Evolutionary conservation across 2,888 invertebrate species (phyloP).

Genomic region (Oligia fasciuncula): DNA sequence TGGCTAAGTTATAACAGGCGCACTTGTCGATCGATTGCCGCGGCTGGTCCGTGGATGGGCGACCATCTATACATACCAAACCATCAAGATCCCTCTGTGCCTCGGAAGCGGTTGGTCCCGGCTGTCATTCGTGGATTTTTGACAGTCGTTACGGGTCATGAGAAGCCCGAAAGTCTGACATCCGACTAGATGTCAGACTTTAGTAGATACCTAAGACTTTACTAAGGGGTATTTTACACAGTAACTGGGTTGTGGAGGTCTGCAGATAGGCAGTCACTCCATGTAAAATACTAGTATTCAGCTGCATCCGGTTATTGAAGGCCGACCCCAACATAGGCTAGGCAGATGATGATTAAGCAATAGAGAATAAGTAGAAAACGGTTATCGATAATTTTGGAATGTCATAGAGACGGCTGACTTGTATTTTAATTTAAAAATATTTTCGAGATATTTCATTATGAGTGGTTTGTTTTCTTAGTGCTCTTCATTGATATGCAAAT

Average conservation of each 20-base stretch:
- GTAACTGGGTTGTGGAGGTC: neutral
- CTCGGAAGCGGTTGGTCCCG: no score
- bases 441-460: neutral
- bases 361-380: neutral
- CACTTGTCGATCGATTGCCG: no score
- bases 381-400: neutral
- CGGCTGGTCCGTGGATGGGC: no score
- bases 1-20: no score
- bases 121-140: neutral
- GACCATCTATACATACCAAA: no score
- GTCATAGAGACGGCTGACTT: neutral
- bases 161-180: no score
- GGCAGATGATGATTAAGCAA: neutral
- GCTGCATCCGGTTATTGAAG: neutral
- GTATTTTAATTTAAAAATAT: neutral
- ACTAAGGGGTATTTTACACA: no score
- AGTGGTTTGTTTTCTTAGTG: slow-evolving; percentile 18
- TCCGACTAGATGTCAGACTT: no score
- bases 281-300: neutral
- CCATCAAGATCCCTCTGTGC: no score
- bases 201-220: no score
- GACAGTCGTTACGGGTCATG: no score
- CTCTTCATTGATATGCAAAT: slow-evolving; percentile 31
- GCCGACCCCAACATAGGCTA: neutral
- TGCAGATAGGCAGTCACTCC: neutral